These are phyloP conservation scores for Acleris emargana DNA, from an alignment of 2,888 invertebrate genomes.

Conservation along the genomic window DNA sequence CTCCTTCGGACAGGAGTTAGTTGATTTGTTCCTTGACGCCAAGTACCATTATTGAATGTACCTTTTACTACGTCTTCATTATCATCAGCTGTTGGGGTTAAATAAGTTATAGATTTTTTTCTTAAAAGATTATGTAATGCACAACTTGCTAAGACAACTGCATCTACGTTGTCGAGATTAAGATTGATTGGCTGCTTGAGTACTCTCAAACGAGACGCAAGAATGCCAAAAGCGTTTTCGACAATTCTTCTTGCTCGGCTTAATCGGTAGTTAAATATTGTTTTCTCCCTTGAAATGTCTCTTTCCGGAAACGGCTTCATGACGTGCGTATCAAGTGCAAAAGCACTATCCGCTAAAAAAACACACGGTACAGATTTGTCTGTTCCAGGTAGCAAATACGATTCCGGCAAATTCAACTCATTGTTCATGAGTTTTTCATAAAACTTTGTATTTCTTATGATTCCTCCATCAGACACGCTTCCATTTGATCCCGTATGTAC, in stretches of 20 bases:
- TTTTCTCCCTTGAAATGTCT: slow-evolving; percentile 1
- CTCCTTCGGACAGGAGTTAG: not conserved
- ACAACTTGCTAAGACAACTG: slow-evolving; percentile 3
- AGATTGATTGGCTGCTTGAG: not conserved
- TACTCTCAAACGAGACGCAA: slow-evolving; percentile 3
- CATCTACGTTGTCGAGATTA: slow-evolving; percentile 7
- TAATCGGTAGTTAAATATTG: not conserved
- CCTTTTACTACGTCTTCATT: not conserved
- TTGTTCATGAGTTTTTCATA: not conserved
- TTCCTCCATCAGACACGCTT: no score
- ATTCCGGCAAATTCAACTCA: not conserved
- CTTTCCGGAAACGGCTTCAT: not conserved
- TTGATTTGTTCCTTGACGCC: slow-evolving; percentile 1
- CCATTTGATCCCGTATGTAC: not conserved
- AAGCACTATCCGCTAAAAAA: not conserved
- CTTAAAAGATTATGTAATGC: slow-evolving; percentile 11
- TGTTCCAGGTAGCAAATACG: slow-evolving; percentile 6
- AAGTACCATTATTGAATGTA: not conserved
- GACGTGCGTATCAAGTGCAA: not conserved
- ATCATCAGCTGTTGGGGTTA: not conserved
- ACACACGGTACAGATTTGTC: not conserved
- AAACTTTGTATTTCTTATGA: not conserved
- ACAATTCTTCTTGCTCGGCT: slow-evolving; percentile 1
- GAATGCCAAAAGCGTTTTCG: slow-evolving; percentile 1
- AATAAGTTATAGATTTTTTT: slow-evolving; percentile 4